Percentiles rank a stretch among this genome's conserved stretches.
Evolutionary conservation across 2,113 vertebrate genomes (phyloP).

Genomic region (Miniopterus natalensis): DNA sequence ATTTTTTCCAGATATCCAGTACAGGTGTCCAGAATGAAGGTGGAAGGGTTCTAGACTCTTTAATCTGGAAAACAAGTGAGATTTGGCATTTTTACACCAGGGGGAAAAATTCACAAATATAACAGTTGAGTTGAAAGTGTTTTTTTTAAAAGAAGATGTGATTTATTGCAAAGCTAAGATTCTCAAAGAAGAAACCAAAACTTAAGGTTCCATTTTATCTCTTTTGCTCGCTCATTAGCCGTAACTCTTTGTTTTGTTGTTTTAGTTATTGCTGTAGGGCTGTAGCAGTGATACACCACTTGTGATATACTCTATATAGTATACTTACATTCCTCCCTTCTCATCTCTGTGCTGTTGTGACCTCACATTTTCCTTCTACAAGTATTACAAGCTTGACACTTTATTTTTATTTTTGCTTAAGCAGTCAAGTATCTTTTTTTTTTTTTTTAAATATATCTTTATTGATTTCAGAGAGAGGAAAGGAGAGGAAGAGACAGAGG

Average conservation of each 20-base stretch:
- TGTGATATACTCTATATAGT: not conserved
- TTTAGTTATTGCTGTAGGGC: not conserved
- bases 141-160: not conserved
- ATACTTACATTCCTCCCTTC: not conserved
- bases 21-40: not conserved
- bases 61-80: constrained; percentile 28
- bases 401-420: constrained; percentile 32
- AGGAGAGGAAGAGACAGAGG: too few relatives aligned
- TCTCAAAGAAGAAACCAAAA: constrained; percentile 32
- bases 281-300: not conserved
- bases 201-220: not conserved
- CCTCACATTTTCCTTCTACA: constrained; percentile 1
- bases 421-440: not conserved
- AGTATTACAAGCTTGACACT: not conserved
- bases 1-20: not conserved
- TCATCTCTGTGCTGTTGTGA: not conserved
- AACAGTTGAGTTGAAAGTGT: not conserved
- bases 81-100: not conserved
- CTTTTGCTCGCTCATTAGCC: not conserved
- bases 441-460: too few relatives aligned
- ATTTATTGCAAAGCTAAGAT: not conserved
- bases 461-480: too few relatives aligned
- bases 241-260: not conserved
- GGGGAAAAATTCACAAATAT: not conserved
- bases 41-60: not conserved